phyloP scores from a whole-genome alignment of 2,113 vertebrate genomes.

The Sterrhoptilus dennistouni region DNA sequence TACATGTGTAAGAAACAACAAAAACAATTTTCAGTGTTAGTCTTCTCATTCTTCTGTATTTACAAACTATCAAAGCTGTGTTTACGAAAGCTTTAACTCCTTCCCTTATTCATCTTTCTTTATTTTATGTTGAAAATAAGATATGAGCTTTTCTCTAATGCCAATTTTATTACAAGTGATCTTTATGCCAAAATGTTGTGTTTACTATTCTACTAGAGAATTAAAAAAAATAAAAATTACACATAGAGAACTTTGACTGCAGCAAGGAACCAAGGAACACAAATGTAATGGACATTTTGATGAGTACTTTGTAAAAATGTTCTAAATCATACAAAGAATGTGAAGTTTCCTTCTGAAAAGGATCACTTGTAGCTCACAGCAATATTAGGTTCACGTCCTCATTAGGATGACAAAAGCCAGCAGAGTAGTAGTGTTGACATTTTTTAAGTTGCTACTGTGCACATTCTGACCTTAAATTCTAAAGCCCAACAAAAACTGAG shows the following conservation, averaged over 20 bases:
- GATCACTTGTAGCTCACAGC: not conserved
- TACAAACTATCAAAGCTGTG: not conserved
- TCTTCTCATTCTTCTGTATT: not conserved
- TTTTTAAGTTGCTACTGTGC: not conserved
- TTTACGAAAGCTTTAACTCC: not conserved
- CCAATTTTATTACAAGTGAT: not conserved
- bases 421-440: not conserved
- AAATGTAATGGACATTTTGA: not conserved
- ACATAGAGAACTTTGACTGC: not conserved
- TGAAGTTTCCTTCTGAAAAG: not conserved
- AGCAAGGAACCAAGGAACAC: not conserved
- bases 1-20: not conserved
- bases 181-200: not conserved
- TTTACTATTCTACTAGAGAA: constrained; percentile 4
- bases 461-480: constrained; percentile 7
- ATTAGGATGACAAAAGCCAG: not conserved
- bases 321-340: not conserved
- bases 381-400: not conserved
- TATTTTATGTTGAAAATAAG: not conserved
- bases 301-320: constrained; percentile 4
- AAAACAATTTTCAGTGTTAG: not conserved
- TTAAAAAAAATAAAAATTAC: not conserved
- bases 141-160: not conserved
- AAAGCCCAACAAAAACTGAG: not conserved
- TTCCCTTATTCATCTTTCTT: not conserved